Evolutionary conservation across 2,797 vertebrate species (phyloP).

Genomic region (Acrossocheilus fasciatus): DNA sequence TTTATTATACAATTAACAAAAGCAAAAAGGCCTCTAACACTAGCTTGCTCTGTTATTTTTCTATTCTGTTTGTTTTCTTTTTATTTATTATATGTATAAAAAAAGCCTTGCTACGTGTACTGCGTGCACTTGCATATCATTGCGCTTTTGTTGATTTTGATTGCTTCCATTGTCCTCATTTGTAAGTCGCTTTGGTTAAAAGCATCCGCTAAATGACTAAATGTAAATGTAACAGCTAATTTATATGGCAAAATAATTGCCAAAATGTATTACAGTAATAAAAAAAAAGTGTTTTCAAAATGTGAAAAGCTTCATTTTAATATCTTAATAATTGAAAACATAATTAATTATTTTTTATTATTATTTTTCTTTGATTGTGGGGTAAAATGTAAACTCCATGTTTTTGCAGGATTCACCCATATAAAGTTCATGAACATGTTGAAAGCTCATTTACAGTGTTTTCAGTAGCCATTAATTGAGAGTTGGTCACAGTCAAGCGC

Average conservation of each 20-base stretch:
- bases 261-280: neutral
- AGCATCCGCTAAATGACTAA: too few relatives aligned
- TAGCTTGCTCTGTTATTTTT: too few relatives aligned
- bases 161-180: too few relatives aligned
- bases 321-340: neutral
- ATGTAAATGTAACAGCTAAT: too few relatives aligned
- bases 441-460: neutral
- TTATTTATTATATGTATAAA: too few relatives aligned
- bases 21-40: too few relatives aligned
- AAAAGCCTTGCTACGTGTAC: too few relatives aligned
- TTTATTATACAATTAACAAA: too few relatives aligned
- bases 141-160: too few relatives aligned
- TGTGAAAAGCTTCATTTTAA: neutral
- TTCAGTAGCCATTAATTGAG: neutral
- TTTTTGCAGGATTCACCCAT: neutral
- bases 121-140: too few relatives aligned
- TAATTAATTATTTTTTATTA: neutral
- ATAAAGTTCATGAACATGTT: neutral
- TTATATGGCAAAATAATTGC: neutral
- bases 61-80: too few relatives aligned
- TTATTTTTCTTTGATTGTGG: neutral
- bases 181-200: too few relatives aligned
- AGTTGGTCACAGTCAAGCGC: constrained; percentile 25
- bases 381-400: neutral
- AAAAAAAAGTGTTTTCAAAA: neutral